Evolutionary conservation across 2,888 invertebrate species (phyloP).

Genomic region (Lepidocyrtoides sp.): DNA sequence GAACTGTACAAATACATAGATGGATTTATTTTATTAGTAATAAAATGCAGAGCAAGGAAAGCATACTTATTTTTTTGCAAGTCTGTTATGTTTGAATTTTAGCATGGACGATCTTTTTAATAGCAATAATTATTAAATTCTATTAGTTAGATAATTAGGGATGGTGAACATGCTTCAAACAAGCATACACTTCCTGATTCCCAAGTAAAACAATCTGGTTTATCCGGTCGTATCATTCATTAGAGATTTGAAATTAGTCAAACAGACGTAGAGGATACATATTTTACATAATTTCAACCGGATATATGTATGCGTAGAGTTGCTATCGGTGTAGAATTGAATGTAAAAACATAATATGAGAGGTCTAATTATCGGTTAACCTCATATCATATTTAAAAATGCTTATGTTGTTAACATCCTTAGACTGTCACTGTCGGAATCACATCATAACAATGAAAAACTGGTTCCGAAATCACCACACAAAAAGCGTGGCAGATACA

Average conservation of each 20-base stretch:
- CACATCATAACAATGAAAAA: constrained; percentile 54
- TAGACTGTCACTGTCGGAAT: constrained; percentile 62
- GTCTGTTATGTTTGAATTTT: not conserved
- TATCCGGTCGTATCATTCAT: constrained; percentile 63
- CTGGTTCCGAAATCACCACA: constrained; percentile 46
- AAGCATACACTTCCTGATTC: constrained; percentile 31
- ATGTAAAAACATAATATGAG: too few species aligned
- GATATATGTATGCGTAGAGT: constrained; percentile 53
- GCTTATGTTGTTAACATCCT: too few species aligned
- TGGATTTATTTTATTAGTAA: not conserved
- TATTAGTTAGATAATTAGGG: constrained; percentile 5
- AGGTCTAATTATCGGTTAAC: too few species aligned
- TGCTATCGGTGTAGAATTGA: too few species aligned
- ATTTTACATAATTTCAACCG: constrained; percentile 68
- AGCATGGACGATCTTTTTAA: not conserved
- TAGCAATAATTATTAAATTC: constrained; percentile 8
- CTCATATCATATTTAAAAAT: too few species aligned
- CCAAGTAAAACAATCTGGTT: constrained; percentile 48
- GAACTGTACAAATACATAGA: not conserved
- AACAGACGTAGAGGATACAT: not conserved
- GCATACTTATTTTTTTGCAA: not conserved
- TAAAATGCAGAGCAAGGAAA: too few species aligned
- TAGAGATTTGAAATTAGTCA: constrained; percentile 1
- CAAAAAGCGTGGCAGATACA: constrained; percentile 36
- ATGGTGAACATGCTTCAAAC: not conserved